Base-by-base conservation (phyloP, 37 sponge, comb jelly and placozoan genomes). In the Chondrosia reniformis region DNA sequence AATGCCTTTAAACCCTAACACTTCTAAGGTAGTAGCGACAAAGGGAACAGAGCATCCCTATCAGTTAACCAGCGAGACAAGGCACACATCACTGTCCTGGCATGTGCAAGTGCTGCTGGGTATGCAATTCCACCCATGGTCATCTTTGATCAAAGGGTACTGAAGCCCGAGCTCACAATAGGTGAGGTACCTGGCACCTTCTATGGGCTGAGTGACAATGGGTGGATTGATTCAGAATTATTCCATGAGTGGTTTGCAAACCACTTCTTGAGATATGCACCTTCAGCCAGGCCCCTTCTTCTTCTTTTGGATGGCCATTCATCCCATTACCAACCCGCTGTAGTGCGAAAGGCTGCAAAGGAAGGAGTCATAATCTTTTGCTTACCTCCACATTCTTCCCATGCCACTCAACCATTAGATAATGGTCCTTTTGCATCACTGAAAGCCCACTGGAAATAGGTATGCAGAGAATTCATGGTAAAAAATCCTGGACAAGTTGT, bases 21-120 rank as follows among this genome's bases (percentile, higher is more conserved):
- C 81, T 54, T 59, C 41, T 8, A 49, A 55, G 61, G 64, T 62
- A 54, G 25, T 86, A 28, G 86, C 76, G 36, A 32, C 57, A 45
- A 9, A 42, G 9, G 57, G 80, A 10, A 52, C 69, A 33, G 81
- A 86, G 67, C 75, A 87, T 67, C 73, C 67, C 21, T 32, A 30
- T 42, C 63, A 21, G 24, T 58, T 37, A 76, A 42, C 43, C 62
- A 77, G 19, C 79, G 88, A 8, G 40, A 81, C 19, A 81, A 87
- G 44, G 31, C 57, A 36, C 83, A 81, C 4, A 44, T 77, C 30
- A 82, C 83, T 55, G 83, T 87, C 25, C 39, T 87, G 13, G 79
- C 81, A 12, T 87, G 88, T 81, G 79, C 61, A 22, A 65, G 15
- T 77, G 88, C 88, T 28, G 28, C 67, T 77, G 88, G 88, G 6